Base-by-base conservation (phyloP, 2,797 vertebrate species). In the Onychomys arenicola region DNA sequence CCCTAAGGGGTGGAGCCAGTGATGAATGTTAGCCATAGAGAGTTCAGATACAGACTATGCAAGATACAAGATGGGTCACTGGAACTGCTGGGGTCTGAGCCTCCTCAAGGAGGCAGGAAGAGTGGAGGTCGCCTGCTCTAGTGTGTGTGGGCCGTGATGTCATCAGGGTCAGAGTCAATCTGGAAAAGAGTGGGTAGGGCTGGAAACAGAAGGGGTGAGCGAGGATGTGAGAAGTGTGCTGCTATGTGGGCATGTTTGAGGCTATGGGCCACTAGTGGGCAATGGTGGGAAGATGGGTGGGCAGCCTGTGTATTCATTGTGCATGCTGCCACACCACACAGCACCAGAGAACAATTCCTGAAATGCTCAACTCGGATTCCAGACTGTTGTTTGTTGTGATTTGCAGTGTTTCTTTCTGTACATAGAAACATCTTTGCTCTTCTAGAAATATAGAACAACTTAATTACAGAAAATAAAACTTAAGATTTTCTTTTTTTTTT, bases 221-320 rank as follows among this genome's bases (percentile, higher is more conserved):
- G 71, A 59, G 27, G 9, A 21, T 13, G 4, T 12, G 40, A 32
- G 16, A n/a, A 43, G 21, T 9, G 4, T 75, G 3, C 5, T 37
- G 2, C 27, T 27, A 9, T 25, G 3, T 3, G 1, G 5, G 52
- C 4, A 0, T 32, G 43, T 21, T 32, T n/a, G 10, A 84, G 27
- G 5, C 52, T 59, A 29, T 14, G 32, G 23, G 55, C 37, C 9
- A 19, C 21, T 34, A 11, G 71, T 59, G 46, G 65, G 73, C 9
- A n/a, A 17, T 3, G 25, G 4, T 12, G 5, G 57, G 55, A 71
- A 61, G 43, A 55, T 27, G 84, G 34, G 23, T 9, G 2, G 43
- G 14, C 27, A 49, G 7, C 43, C 21, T 14, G 4, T 46, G 59
- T 2, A 6, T 14, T 49, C 19, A 34, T 49, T 84, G 17, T 46